A percentile compares a stretch with the other conserved stretches of the same genome.
Evolutionary conservation across 2,888 invertebrate species (phyloP).

Genomic region (Antheraea yamamai): DNA sequence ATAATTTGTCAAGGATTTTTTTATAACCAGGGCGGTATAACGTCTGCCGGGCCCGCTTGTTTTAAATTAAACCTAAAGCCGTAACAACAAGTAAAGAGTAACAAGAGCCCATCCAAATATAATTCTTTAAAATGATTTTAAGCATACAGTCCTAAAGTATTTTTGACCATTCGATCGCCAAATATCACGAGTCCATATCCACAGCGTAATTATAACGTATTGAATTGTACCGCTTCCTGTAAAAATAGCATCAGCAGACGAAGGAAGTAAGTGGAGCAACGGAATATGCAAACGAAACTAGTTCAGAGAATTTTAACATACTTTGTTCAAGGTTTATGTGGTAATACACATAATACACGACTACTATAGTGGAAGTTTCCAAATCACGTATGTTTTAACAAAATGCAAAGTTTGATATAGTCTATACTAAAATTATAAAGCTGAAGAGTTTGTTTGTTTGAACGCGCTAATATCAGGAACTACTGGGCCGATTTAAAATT

Average conservation of each 20-base stretch:
- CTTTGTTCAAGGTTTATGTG: constrained; percentile 4
- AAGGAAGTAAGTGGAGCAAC: background rate
- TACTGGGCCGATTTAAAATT: no score
- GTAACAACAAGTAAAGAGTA: no score
- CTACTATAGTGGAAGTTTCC: background rate
- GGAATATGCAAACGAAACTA: background rate
- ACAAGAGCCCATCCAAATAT: no score
- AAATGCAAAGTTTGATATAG: background rate
- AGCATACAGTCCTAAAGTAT: background rate
- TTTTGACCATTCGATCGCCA: background rate
- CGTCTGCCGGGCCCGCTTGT: no score
- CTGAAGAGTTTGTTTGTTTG: no score
- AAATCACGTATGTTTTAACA: background rate
- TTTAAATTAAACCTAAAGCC: no score
- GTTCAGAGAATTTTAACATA: constrained; percentile 8
- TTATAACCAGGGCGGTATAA: no score
- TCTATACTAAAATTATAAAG: background rate
- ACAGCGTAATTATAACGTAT: background rate
- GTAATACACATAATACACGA: constrained; percentile 12
- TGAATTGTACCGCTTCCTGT: background rate
- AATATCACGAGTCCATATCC: background rate
- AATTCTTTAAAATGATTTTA: no score
- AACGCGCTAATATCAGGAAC: no score
- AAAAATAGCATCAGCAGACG: background rate
- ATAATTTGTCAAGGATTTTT: no score